phyloP scores from a whole-genome alignment of 2,797 vertebrate species.

The Holocentrus rufus region DNA sequence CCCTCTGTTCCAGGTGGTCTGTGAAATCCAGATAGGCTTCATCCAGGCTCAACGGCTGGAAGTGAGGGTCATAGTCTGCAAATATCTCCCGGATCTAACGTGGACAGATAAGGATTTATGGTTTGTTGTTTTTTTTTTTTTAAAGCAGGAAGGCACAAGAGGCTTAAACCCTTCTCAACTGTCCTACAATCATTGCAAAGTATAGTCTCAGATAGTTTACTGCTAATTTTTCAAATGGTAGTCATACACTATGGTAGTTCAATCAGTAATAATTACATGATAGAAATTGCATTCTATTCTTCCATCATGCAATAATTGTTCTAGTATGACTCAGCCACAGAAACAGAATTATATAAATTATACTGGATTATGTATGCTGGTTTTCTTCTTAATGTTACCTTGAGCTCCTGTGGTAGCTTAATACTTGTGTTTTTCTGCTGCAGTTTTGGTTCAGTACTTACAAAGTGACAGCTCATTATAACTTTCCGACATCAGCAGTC shows the following conservation, averaged over 20 bases:
- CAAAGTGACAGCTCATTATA: no score
- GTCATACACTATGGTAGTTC: background rate
- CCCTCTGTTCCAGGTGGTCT: constrained; percentile 89
- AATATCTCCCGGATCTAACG: constrained; percentile 91
- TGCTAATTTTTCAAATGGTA: background rate
- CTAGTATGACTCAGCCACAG: no score
- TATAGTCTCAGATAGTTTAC: background rate
- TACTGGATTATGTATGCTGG: no score
- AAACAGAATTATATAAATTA: no score
- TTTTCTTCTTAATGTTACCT: no score
- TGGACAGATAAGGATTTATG: constrained; percentile 38
- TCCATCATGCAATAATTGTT: no score
- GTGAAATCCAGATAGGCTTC: constrained; percentile 98
- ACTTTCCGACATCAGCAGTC: no score
- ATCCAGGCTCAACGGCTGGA: constrained; percentile 94
- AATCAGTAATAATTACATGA: no score
- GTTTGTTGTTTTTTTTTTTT: constrained; percentile 32
- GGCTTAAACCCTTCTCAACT: background rate
- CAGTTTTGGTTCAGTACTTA: no score
- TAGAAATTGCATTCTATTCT: no score
- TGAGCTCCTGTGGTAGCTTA: no score
- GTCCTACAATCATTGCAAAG: background rate
- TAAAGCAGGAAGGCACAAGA: constrained; percentile 8
- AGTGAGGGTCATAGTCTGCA: constrained; percentile 91
- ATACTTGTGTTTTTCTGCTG: no score